A percentile compares a stretch with the other conserved stretches of the same genome.
phyloP scores from a whole-genome alignment of 2,888 invertebrate species.

The Synanthedon formicaeformis region DNA sequence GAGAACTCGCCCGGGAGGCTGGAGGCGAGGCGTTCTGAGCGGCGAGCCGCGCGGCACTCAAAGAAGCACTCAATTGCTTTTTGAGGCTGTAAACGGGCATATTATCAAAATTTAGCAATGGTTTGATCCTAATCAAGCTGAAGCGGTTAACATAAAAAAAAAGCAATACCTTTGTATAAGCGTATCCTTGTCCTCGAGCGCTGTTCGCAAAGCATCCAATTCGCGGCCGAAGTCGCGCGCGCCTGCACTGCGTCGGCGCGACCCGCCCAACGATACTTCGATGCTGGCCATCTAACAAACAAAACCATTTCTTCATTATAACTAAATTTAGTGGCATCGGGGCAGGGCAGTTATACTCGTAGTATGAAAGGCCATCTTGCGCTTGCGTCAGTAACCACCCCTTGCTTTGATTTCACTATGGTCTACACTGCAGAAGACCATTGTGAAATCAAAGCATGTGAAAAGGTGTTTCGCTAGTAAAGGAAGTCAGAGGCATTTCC shows the following conservation, averaged over 20 bases:
- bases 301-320: too few species aligned
- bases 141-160: not conserved
- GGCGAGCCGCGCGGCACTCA: constrained; percentile 63
- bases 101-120: not conserved
- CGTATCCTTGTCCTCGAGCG: constrained; percentile 83
- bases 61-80: constrained; percentile 75
- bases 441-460: too few species aligned
- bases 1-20: constrained; percentile 21
- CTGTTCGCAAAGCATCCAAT: constrained; percentile 77
- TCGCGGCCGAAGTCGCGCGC: constrained; percentile 64
- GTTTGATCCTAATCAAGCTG: too few species aligned
- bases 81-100: constrained; percentile 56
- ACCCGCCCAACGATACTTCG: constrained; percentile 77
- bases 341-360: too few species aligned
- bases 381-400: too few species aligned
- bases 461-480: too few species aligned
- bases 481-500: too few species aligned
- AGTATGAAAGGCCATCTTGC: too few species aligned
- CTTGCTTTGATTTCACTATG: too few species aligned
- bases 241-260: constrained; percentile 48
- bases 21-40: constrained; percentile 44
- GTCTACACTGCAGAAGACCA: too few species aligned
- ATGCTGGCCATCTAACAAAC: constrained; percentile 81
- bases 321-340: too few species aligned
- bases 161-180: constrained; percentile 79